Evolutionary conservation across 53 echinoderm and acorn worm genomes (phyloP).

Genomic region (Paracentrotus lividus): DNA sequence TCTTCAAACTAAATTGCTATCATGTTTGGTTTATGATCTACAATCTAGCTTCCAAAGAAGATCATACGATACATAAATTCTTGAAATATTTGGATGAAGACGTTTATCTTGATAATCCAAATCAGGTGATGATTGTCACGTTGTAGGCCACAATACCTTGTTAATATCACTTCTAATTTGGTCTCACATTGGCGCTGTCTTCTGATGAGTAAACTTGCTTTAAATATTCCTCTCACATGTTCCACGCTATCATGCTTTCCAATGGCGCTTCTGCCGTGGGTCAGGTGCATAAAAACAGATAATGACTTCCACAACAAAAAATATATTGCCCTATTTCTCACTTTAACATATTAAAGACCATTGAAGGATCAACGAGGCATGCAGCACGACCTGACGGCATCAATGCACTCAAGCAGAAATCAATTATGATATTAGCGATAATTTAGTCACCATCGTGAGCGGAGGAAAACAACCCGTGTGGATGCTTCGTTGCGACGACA

Average conservation of each 20-base stretch:
- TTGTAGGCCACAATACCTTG: not conserved
- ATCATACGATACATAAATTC: not conserved
- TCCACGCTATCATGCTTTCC: not conserved
- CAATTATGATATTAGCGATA: conserved; percentile 41
- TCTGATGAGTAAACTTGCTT: not conserved
- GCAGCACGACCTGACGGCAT: not conserved
- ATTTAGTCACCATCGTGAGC: conserved; percentile 31
- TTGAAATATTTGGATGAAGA: not conserved
- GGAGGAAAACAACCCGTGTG: not conserved
- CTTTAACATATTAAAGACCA: not conserved
- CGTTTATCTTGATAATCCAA: not conserved
- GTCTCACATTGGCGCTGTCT: not conserved
- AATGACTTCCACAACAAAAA: not conserved
- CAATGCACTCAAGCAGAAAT: conserved; percentile 2
- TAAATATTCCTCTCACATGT: not conserved
- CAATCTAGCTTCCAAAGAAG: not conserved
- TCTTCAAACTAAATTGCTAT: not conserved
- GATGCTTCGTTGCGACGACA: not conserved
- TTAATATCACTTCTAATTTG: not conserved
- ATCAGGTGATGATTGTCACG: not conserved
- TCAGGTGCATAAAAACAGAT: not conserved
- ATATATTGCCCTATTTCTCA: conserved; percentile 30
- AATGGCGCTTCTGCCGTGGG: not conserved
- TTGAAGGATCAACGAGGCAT: not conserved
- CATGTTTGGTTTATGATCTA: not conserved